Base-by-base conservation (phyloP, 2,797 vertebrate species). In the Triplophysa yarkandensis region DNA sequence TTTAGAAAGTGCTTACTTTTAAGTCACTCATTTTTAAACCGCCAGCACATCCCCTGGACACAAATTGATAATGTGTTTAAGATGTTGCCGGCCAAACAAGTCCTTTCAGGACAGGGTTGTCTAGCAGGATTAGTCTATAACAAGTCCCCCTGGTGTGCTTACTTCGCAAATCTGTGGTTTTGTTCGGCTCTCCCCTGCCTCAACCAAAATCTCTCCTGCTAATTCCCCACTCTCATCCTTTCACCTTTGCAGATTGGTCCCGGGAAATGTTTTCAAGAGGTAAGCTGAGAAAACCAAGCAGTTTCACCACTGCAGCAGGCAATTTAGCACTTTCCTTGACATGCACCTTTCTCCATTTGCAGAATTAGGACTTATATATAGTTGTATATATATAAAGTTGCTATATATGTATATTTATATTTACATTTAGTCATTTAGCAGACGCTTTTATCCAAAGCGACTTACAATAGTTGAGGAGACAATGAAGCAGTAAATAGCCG, bases 11-110 rank as follows among this genome's bases (percentile, higher is more conserved):
- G 16, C 16, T 21, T 52, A 23, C 50, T 27, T 32, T 8, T 32
- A 58, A 58, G 7, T 30, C 28, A 1, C 27, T 58, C 28, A n/a
- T 58, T 55, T 58, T n/a, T 32, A 58, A 57, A 30, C 25, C 14
- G 30, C 14, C 16, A 14, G 14, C 27, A 71, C 69, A 62, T 44
- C 61, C 54, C 55, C 74, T 68, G 55, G 62, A 73, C 52, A 71
- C 60, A 48, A 34, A 21, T 57, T 74, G 65, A 74, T 73, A 76
- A 68, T 72, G 71, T 66, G 43, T 69, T 68, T 76, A 72, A 68
- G 60, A 69, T 77, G 62, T 50, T 36, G 62, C 66, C 34, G 57
- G 68, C 43, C 55, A 58, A 48, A 61, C 55, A 57, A 69, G 25
- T 34, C 50, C 34, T 30, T 48, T 71, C 43, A 62, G 68, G 48